phyloP scores from a whole-genome alignment of 2,797 vertebrate genomes.

The Erethizon dorsatum region DNA sequence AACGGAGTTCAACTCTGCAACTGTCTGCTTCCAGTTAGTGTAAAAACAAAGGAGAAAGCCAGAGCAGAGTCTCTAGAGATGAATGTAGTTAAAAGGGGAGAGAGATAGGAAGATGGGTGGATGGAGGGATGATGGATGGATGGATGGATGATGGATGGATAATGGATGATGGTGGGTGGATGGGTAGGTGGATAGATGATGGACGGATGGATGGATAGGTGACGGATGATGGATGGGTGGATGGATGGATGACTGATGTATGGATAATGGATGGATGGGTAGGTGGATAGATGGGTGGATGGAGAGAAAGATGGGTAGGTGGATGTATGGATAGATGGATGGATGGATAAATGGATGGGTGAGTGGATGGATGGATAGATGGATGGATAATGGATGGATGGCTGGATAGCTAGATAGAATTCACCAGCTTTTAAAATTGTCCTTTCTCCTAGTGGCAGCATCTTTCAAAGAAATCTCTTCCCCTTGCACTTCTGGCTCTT shows the following conservation, averaged over 20 bases:
- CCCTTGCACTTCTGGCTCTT: background rate
- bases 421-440: background rate
- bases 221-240: no score
- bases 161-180: no score
- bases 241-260: no score
- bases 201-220: background rate
- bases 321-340: no score
- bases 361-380: background rate
- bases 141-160: background rate
- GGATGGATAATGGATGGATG: background rate
- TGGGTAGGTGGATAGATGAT: background rate
- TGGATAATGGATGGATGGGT: background rate
- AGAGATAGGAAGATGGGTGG: accelerated
- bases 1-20: background rate
- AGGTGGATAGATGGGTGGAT: no score
- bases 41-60: background rate
- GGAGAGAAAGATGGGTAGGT: no score
- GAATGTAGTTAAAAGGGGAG: background rate
- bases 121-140: background rate
- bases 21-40: background rate
- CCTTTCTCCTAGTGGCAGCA: background rate
- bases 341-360: no score
- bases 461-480: background rate
- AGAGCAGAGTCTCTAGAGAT: background rate
- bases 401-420: background rate